phyloP scores from a whole-genome alignment of 2,113 vertebrate species.

The Notiomystis cincta region DNA sequence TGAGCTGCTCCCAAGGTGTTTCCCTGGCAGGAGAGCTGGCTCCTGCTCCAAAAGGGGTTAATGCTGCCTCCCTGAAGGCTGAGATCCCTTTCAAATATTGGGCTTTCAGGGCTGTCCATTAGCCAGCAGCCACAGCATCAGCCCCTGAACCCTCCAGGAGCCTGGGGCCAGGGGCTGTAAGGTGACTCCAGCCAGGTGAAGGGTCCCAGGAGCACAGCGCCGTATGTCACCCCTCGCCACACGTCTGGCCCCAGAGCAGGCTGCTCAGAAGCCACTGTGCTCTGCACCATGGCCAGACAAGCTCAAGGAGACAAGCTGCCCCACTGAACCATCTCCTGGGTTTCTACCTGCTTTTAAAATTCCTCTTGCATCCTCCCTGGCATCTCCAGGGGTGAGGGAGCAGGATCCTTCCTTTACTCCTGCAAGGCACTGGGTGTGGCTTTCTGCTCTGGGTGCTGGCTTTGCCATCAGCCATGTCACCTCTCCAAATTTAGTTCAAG shows the following conservation, averaged over 20 bases:
- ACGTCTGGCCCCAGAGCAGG: neutral
- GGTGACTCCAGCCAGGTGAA: neutral
- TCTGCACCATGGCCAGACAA: accelerated
- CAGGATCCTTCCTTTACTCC: neutral
- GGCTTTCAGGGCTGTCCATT: neutral
- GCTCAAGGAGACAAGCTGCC: neutral
- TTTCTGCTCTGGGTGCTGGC: neutral
- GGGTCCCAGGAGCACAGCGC: neutral
- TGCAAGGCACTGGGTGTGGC: neutral
- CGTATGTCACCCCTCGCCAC: neutral
- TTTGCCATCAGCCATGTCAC: neutral
- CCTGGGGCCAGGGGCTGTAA: neutral
- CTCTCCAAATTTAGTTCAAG: neutral
- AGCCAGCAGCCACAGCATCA: neutral
- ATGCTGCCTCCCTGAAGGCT: neutral
- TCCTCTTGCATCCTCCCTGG: accelerated
- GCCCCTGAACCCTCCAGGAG: neutral
- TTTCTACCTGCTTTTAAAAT: neutral
- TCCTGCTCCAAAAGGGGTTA: neutral
- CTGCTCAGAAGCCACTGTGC: neutral
- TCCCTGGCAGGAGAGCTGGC: neutral
- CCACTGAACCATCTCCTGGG: neutral
- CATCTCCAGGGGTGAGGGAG: neutral
- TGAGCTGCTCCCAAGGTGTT: neutral
- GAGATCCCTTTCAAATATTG: neutral